These are phyloP conservation scores for Oxytorus armatus DNA, from an alignment of 2,888 invertebrate species.

Conservation along the genomic window DNA sequence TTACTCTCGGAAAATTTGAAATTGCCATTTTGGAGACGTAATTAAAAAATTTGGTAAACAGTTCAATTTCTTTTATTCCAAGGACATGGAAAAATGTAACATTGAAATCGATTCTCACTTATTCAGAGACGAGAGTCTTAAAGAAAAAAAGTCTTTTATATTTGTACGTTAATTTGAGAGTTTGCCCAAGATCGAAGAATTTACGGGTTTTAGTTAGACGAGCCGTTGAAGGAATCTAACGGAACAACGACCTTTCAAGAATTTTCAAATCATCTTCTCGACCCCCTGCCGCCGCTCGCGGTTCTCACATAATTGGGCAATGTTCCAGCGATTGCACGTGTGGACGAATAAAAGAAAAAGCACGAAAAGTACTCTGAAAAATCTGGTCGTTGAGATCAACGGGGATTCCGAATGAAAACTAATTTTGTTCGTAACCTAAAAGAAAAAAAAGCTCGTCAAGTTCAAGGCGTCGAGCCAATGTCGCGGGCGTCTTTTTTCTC, in stretches of 20 bases:
- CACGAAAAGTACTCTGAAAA: conserved; percentile 27
- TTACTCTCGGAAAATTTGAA: too few species aligned
- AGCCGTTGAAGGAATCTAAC: conserved; percentile 30
- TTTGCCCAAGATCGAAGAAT: conserved; percentile 16
- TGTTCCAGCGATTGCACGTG: conserved; percentile 40
- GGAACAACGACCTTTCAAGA: conserved; percentile 59
- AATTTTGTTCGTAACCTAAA: conserved; percentile 49
- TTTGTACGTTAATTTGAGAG: background rate
- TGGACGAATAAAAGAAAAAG: background rate
- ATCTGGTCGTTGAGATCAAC: conserved; percentile 26
- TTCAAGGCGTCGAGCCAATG: conserved; percentile 50
- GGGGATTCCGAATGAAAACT: conserved; percentile 47
- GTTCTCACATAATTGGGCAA: conserved; percentile 32
- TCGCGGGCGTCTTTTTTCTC: background rate
- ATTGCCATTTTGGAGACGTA: too few species aligned
- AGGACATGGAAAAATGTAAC: too few species aligned
- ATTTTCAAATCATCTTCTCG: conserved; percentile 41
- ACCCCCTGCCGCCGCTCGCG: background rate
- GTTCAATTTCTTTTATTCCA: too few species aligned
- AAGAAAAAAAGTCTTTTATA: too few species aligned
- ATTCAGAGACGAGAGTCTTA: too few species aligned
- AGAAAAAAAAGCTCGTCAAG: conserved; percentile 53
- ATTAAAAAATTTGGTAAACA: too few species aligned
- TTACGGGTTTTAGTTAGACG: conserved; percentile 21
- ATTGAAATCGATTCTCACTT: too few species aligned